Base-by-base conservation (phyloP, 2,113 vertebrate species). In the Heteronetta atricapilla region DNA sequence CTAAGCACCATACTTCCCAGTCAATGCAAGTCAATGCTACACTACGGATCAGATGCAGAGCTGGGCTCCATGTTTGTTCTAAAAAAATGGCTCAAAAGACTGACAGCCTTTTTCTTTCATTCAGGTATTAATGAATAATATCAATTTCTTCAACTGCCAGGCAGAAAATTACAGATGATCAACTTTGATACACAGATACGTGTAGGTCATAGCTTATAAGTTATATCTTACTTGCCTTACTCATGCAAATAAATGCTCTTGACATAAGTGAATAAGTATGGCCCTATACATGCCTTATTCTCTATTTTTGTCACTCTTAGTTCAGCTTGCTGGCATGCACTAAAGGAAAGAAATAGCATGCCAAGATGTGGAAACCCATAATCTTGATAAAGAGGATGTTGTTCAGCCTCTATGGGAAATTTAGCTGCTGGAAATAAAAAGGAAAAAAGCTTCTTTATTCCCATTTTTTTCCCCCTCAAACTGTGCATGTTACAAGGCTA, bases 291-390 rank as follows among this genome's bases (percentile, higher is more conserved):
- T 52, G 77, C 44, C 52, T 95, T 90, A 53, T 72, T 83, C 60
- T 89, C 55, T 31, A 55, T 29, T 90, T 90, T 56, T 63, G 68
- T 64, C 7, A 3, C 22, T 93, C 38, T 50, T 40, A 84, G 83
- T 59, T 94, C 81, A 87, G 62, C 86, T 86, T 84, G 58, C 83
- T 95, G 92, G 90, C 90, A 90, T 21, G 69, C 34, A 93, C 34
- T 92, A 22, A 89, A 90, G 73, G 91, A 91, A 95, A 96, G 90
- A 93, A 95, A 90, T 22, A 88, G 70, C 26, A 84, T 69, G 90
- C 78, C 93, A 93, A 94, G 77, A 88, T 68, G 76, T 83, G 53
- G 73, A 95, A 95, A 95, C 66, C 52, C 90, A 94, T 95, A 90
- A 94, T 86, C 74, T 75, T 92, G 83, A 95, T 82, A 88, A 59